phyloP scores from a whole-genome alignment of 2,797 vertebrate genomes.

The Taenioides sp. region DNA sequence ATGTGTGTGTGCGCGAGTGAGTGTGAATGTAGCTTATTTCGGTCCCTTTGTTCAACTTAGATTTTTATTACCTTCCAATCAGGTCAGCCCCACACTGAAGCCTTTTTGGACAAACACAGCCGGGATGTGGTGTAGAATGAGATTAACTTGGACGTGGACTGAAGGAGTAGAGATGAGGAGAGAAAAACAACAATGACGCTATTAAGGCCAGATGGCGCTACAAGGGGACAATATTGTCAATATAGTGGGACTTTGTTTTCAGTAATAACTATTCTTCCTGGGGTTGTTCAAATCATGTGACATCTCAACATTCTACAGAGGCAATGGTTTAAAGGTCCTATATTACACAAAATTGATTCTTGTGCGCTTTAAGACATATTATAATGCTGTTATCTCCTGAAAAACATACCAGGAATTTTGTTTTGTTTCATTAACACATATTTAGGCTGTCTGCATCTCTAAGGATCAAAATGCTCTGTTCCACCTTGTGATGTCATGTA shows the following conservation, averaged over 20 bases:
- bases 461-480: no score
- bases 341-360: no score
- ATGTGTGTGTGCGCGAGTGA: slow-evolving; percentile 20
- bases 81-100: slow-evolving; percentile 86
- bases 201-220: slow-evolving; percentile 1
- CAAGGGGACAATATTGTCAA: background rate
- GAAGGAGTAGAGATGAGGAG: slow-evolving; percentile 49
- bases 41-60: slow-evolving; percentile 85
- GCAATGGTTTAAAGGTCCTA: background rate
- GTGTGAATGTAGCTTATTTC: slow-evolving; percentile 70
- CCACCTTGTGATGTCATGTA: no score
- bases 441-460: no score
- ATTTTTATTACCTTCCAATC: slow-evolving; percentile 99
- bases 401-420: no score
- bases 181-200: slow-evolving; percentile 13
- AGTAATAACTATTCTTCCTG: background rate
- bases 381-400: no score
- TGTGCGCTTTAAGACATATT: no score
- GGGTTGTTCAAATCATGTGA: background rate
- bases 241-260: background rate
- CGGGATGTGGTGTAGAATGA: slow-evolving; percentile 70
- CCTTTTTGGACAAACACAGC: slow-evolving; percentile 94
- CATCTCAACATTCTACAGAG: background rate
- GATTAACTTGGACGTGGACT: slow-evolving; percentile 64
- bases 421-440: no score